phyloP scores from a whole-genome alignment of 2,888 invertebrate genomes.

The Cheilosia vernalis region DNA sequence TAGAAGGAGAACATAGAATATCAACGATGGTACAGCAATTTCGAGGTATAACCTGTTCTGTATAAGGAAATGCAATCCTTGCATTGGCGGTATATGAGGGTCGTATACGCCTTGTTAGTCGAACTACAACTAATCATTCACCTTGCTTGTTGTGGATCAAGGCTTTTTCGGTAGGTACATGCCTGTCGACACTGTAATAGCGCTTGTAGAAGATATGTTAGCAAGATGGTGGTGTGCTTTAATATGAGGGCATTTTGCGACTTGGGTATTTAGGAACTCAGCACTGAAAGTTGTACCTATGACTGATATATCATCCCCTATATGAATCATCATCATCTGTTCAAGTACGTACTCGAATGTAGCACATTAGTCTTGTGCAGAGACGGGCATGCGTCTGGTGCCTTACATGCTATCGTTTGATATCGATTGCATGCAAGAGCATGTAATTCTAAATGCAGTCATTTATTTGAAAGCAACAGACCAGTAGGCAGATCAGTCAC shows the following conservation, averaged over 20 bases:
- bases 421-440: no score
- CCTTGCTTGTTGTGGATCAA: constrained; percentile 33
- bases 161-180: constrained; percentile 48
- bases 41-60: constrained; percentile 37
- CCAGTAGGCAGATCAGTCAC: no score
- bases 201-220: constrained; percentile 16
- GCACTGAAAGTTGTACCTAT: no score
- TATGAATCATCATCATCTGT: no score
- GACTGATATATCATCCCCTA: no score
- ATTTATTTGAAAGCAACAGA: no score
- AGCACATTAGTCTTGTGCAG: no score
- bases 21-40: constrained; percentile 53
- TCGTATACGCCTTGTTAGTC: constrained; percentile 27
- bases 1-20: constrained; percentile 39
- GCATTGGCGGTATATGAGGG: background rate
- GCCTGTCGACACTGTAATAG: constrained; percentile 57
- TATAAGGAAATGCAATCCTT: constrained; percentile 20
- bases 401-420: no score
- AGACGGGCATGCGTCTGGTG: no score
- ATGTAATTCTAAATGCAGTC: no score
- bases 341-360: no score
- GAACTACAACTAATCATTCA: constrained; percentile 60
- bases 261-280: no score
- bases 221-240: background rate
- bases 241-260: background rate